Evolutionary conservation across 2,113 vertebrate genomes (phyloP).

Genomic region (Amphilophus citrinellus): DNA sequence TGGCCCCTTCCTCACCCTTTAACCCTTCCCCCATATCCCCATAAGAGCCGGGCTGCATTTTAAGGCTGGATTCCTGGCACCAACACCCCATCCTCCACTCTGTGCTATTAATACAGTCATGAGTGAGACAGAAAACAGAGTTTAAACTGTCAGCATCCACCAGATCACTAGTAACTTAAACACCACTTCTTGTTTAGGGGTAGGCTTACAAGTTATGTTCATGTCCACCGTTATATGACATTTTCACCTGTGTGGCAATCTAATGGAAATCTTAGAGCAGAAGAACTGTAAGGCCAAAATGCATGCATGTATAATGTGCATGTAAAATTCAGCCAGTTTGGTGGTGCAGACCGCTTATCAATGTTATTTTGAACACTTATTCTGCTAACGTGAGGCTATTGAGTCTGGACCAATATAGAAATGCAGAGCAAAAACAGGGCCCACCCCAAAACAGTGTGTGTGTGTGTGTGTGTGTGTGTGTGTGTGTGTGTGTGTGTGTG

Average conservation of each 20-base stretch:
- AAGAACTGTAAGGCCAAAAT: not conserved
- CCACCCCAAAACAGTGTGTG: conserved; percentile 27
- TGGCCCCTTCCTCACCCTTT: conserved; percentile 36
- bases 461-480: not conserved
- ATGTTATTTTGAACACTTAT: conserved; percentile 5
- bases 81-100: not conserved
- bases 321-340: not conserved
- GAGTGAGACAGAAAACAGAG: conserved; percentile 20
- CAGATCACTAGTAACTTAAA: not conserved
- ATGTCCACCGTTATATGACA: not conserved
- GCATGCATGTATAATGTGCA: not conserved
- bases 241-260: not conserved
- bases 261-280: not conserved
- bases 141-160: not conserved
- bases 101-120: conserved; percentile 52
- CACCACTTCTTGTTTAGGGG: not conserved
- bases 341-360: not conserved
- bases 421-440: not conserved
- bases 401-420: not conserved
- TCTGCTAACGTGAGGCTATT: not conserved
- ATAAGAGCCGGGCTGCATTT: conserved; percentile 19
- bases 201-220: not conserved
- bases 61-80: conserved; percentile 54
- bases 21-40: conserved; percentile 41
- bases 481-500: not conserved